phyloP scores from a whole-genome alignment of 2,113 vertebrate genomes.

The Pyrgilauda ruficollis region DNA sequence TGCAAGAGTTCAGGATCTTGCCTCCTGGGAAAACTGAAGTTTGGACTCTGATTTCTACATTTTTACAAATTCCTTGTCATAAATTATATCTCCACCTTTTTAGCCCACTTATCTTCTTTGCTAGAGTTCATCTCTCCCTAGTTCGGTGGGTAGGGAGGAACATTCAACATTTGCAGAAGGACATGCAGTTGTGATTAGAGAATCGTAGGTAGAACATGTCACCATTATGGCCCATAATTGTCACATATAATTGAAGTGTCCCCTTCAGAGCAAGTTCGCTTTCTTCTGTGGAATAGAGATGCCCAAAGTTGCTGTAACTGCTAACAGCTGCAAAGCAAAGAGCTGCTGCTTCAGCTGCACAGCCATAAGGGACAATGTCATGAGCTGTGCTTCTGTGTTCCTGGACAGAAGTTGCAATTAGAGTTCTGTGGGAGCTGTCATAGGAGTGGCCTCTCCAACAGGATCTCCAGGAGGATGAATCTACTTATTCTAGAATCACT shows the following conservation, averaged over 20 bases:
- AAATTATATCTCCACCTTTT: neutral
- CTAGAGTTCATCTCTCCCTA: neutral
- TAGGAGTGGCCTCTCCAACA: neutral
- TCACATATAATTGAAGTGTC: neutral
- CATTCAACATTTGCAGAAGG: neutral
- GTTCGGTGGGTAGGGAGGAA: neutral
- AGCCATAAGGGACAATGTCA: neutral
- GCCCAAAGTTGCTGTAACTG: neutral
- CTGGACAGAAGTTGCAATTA: neutral
- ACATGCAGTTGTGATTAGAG: neutral
- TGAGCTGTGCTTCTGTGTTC: neutral
- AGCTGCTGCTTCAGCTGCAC: neutral
- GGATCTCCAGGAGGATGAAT: neutral
- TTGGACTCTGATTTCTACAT: constrained; percentile 20
- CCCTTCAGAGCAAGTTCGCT: neutral
- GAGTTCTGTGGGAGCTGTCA: neutral
- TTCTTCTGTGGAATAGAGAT: neutral
- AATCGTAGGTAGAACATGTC: accelerated
- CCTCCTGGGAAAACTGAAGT: constrained; percentile 25
- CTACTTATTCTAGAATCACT: neutral
- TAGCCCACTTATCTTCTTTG: neutral
- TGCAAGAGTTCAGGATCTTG: constrained; percentile 80
- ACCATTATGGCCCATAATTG: neutral
- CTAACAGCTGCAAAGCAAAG: neutral
- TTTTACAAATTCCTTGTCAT: constrained; percentile 6